Evolutionary conservation across 2,888 invertebrate species (phyloP).

Genomic region (Tenthredo amoena): DNA sequence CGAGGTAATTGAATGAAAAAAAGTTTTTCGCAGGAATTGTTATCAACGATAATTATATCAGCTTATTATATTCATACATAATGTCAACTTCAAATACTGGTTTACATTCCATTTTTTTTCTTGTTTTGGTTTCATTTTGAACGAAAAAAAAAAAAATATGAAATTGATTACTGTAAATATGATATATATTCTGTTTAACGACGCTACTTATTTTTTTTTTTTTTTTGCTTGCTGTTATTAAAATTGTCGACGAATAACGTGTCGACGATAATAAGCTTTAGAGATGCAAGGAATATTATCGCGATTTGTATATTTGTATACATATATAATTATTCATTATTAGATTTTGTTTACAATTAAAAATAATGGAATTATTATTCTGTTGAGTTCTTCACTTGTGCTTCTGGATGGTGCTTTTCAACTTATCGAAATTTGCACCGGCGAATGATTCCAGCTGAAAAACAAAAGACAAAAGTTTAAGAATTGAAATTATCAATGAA

Average conservation of each 20-base stretch:
- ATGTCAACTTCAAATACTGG: background rate
- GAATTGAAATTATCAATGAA: background rate
- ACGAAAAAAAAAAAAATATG: background rate
- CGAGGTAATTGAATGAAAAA: background rate
- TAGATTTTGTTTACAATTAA: conserved; percentile 51
- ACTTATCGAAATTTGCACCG: conserved; percentile 88
- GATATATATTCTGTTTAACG: background rate
- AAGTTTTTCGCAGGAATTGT: background rate
- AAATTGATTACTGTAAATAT: background rate
- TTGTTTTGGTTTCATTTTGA: background rate
- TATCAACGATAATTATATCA: background rate
- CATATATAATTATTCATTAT: conserved; percentile 18
- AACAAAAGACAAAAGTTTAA: conserved; percentile 27
- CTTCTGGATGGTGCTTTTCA: conserved; percentile 82
- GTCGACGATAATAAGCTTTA: conserved; percentile 1
- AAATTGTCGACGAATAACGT: background rate
- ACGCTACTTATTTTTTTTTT: background rate
- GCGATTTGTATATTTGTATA: conserved; percentile 20
- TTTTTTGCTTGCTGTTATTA: background rate
- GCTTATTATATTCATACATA: conserved; percentile 3
- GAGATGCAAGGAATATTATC: background rate
- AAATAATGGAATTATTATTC: conserved; percentile 46
- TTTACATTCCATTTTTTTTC: background rate
- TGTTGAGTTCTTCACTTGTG: conserved; percentile 78
- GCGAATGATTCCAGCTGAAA: conserved; percentile 84